Conservation (phyloP, 2,797 vertebrate species). For the Liparis tanakae region DNA sequence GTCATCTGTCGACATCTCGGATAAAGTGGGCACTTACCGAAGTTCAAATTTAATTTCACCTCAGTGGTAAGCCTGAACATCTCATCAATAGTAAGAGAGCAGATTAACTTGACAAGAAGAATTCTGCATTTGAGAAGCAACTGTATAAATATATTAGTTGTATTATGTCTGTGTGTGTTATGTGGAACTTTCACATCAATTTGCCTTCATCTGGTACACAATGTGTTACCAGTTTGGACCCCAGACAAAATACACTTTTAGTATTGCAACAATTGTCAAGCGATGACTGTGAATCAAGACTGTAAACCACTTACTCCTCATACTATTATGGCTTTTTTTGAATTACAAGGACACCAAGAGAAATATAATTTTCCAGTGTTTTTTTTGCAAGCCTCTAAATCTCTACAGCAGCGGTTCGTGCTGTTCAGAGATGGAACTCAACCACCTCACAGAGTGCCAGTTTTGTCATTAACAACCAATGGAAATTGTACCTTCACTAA, state of each 20-base stretch:
- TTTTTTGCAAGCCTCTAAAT: slow-evolving; percentile 10
- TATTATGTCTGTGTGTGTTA: neutral
- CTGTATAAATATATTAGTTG: neutral
- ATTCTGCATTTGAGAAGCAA: neutral
- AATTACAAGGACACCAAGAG: neutral
- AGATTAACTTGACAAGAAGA: neutral
- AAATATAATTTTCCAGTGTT: neutral
- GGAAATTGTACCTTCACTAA: slow-evolving; percentile 3
- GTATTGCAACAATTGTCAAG: neutral
- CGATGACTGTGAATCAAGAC: neutral
- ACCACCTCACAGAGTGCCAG: slow-evolving; percentile 5
- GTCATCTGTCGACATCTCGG: slow-evolving; percentile 32
- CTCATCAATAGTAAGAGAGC: slow-evolving; percentile 3
- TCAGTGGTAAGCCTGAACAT: slow-evolving; percentile 15
- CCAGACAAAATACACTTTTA: neutral
- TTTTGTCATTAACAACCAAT: slow-evolving; percentile 1
- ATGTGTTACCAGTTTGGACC: neutral
- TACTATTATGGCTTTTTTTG: neutral
- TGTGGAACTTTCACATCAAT: neutral
- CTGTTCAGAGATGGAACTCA: slow-evolving; percentile 14
- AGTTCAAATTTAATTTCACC: slow-evolving; percentile 34
- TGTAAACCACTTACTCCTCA: neutral
- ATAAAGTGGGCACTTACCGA: slow-evolving; percentile 20
- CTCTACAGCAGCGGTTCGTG: slow-evolving; percentile 32
- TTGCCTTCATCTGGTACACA: neutral